phyloP scores from a whole-genome alignment of 2,888 invertebrate genomes.

The Antheraea assamensis region DNA sequence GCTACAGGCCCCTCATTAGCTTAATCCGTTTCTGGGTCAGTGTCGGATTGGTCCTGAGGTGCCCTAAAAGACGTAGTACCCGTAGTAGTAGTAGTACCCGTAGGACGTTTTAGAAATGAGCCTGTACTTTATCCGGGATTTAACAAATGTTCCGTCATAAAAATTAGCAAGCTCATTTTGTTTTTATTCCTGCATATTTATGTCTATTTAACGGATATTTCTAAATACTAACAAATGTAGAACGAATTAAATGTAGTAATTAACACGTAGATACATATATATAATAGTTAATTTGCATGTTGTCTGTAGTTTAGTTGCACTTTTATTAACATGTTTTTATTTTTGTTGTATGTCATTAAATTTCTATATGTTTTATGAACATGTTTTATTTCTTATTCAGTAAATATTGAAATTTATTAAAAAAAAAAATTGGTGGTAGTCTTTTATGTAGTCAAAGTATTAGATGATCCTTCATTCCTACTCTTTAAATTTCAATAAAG shows the following conservation, averaged over 20 bases:
- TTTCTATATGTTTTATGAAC: background rate
- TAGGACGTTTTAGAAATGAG: too few relatives aligned
- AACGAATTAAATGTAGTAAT: background rate
- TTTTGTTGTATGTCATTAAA: slow-evolving; percentile 3
- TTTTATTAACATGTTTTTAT: slow-evolving; percentile 5
- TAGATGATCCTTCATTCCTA: background rate
- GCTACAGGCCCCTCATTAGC: too few relatives aligned
- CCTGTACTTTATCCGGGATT: too few relatives aligned
- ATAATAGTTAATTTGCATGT: slow-evolving; percentile 1
- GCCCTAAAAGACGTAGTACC: too few relatives aligned
- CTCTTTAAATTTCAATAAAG: too few relatives aligned
- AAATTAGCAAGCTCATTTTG: too few relatives aligned
- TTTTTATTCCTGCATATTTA: too few relatives aligned
- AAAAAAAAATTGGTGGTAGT: background rate
- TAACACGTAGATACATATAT: background rate
- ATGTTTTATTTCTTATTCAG: slow-evolving; percentile 7
- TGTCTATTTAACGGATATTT: background rate
- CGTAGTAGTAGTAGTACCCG: too few relatives aligned
- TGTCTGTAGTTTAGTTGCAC: background rate
- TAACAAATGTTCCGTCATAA: too few relatives aligned
- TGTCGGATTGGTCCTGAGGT: too few relatives aligned
- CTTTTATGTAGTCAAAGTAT: background rate
- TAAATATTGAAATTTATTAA: background rate
- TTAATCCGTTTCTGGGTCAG: too few relatives aligned
- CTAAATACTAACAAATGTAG: background rate